phyloP scores from a whole-genome alignment of 2,113 vertebrate genomes.

The Haemorhous mexicanus region DNA sequence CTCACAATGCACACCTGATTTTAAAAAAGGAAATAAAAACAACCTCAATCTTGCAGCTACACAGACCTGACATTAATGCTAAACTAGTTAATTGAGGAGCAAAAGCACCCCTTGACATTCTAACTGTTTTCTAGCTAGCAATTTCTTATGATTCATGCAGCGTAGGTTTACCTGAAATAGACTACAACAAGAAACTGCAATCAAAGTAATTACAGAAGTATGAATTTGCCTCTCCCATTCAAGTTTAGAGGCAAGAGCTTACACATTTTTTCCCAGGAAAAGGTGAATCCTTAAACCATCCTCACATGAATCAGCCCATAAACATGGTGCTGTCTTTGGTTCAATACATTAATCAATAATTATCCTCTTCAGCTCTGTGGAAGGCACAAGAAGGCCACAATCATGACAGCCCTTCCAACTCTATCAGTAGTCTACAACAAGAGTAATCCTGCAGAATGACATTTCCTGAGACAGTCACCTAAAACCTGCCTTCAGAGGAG shows the following conservation, averaged over 20 bases:
- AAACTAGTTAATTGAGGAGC: neutral
- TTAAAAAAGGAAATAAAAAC: neutral
- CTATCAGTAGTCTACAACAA: neutral
- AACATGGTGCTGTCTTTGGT: neutral
- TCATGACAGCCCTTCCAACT: neutral
- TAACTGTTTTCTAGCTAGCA: neutral
- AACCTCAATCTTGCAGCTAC: neutral
- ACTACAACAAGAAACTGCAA: neutral
- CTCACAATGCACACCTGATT: neutral
- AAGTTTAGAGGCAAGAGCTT: neutral
- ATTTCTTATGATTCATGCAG: neutral
- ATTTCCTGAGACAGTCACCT: neutral
- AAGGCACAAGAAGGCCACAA: neutral
- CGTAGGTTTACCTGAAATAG: neutral
- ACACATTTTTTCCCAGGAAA: neutral
- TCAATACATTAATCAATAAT: neutral
- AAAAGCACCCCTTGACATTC: constrained; percentile 21
- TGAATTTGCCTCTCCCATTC: neutral
- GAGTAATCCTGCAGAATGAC: neutral
- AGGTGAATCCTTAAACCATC: neutral
- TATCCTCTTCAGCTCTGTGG: neutral
- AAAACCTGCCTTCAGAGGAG: neutral
- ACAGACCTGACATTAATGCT: neutral
- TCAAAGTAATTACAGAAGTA: neutral
- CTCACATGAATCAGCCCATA: neutral